Conservation (phyloP, 2,113 vertebrate species). For the Salvelinus fontinalis region DNA sequence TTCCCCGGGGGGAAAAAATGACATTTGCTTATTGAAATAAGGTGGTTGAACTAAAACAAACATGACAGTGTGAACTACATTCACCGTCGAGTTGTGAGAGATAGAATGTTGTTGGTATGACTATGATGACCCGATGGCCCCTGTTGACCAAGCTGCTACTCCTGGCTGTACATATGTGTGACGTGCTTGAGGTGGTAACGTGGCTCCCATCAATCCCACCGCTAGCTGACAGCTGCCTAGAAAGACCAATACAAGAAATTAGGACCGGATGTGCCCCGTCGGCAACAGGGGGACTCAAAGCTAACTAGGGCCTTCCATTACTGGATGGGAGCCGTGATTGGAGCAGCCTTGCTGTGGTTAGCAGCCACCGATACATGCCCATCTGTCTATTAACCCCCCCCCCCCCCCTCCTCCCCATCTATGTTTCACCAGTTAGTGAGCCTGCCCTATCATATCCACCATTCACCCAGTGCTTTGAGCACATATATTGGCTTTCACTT, state of each 20-base stretch:
- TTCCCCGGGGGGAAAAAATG: too few relatives aligned
- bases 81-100: neutral
- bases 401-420: constrained; percentile 20
- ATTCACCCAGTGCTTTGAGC: too few relatives aligned
- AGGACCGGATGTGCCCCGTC: constrained; percentile 64
- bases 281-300: constrained; percentile 48
- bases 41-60: neutral
- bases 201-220: constrained; percentile 53
- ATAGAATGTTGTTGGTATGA: constrained; percentile 33
- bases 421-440: constrained; percentile 47
- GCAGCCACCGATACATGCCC: constrained; percentile 40
- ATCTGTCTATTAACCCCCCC: constrained; percentile 54
- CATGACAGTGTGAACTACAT: neutral
- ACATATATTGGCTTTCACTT: neutral
- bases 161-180: constrained; percentile 55
- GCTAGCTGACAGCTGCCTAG: constrained; percentile 63
- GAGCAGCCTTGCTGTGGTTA: constrained; percentile 42
- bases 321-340: constrained; percentile 38
- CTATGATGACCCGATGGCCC: constrained; percentile 36
- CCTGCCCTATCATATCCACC: constrained; percentile 17
- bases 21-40: neutral
- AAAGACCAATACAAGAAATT: constrained; percentile 66
- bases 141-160: constrained; percentile 62
- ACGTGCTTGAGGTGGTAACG: constrained; percentile 59
- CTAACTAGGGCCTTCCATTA: constrained; percentile 45